Evolutionary conservation across 2,797 vertebrate genomes (phyloP), one percentile per base, ranked within the genome.

Genomic region (Menidia menidia): DNA sequence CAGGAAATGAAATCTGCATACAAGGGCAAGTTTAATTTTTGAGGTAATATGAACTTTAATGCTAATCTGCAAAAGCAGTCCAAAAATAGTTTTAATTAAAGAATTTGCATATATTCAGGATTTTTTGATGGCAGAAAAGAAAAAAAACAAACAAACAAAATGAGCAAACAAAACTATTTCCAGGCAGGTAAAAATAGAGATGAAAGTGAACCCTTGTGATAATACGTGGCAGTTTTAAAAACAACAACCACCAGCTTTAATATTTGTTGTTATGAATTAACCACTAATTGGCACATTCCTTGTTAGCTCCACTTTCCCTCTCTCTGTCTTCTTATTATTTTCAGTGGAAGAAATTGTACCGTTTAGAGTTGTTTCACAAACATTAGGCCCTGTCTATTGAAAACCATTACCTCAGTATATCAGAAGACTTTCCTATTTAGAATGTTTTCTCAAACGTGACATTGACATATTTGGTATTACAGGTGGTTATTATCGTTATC

Each of bases 281-380:
- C 56, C 55, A 63, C 58, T 78, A 83, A 83, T 84, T 82, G 52
- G 54, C 30, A 6, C 42, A 30, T 13, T 69, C 25, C 3, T 42
- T 14, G 43, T 67, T 67, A 56, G 54, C 32, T 44, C 15, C 0
- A 3, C 19, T 30, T 60, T 61, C 0, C 10, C 65, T 25, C 14
- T 47, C 39, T 51, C 6, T 12, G 2, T 51, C n/a, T 14, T 64
- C 35, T 64, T 10, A 25, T 51, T 63, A 64, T 74, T 81, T 25
- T 67, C 44, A 44, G 53, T 16, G 25, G 62, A 51, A 64, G 19
- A 78, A 83, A 83, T 80, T 81, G 65, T 62, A 73, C 80, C 64
- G 45, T 11, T 42, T 73, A 73, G 80, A 88, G 31, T 30, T 54
- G n/a, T 66, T 73, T 58, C 31, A 48, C 68, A 63, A 60, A 65